Evolutionary conservation across 1,140 invertebrate genomes (phyloP).

Genomic region (Leptinotarsa undecemlineata): DNA sequence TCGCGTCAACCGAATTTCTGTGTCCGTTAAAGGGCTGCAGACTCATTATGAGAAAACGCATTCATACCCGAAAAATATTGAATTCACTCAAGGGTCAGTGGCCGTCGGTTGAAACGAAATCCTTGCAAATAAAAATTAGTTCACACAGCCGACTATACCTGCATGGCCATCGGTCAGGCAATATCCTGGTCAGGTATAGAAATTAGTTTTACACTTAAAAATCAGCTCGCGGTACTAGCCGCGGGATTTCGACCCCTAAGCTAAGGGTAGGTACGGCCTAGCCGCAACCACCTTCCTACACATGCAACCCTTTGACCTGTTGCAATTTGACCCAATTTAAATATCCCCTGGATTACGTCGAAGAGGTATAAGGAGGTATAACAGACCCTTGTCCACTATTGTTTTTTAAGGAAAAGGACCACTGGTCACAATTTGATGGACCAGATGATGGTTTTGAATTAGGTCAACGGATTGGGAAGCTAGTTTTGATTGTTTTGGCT

Average conservation of each 20-base stretch:
- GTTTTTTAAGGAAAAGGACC: conserved; percentile 13
- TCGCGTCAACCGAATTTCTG: too few relatives aligned
- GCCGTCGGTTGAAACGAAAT: conserved; percentile 19
- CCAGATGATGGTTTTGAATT: conserved; percentile 18
- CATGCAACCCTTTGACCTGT: conserved; percentile 27
- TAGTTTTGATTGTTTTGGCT: not conserved
- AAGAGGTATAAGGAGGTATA: conserved; percentile 15
- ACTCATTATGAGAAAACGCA: not conserved
- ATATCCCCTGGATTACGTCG: conserved; percentile 18
- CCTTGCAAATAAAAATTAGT: conserved; percentile 31
- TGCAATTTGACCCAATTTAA: conserved; percentile 33
- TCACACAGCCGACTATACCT: conserved; percentile 9
- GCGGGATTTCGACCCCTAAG: not conserved
- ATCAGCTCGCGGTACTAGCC: not conserved
- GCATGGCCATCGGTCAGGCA: not conserved
- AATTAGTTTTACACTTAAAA: not conserved
- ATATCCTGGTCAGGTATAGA: not conserved
- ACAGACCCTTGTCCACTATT: conserved; percentile 20
- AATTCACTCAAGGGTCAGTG: conserved; percentile 15
- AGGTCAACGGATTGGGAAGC: conserved; percentile 22
- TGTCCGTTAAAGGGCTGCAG: too few relatives aligned
- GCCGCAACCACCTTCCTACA: conserved; percentile 17
- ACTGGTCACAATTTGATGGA: conserved; percentile 25
- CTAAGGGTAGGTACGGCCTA: not conserved
- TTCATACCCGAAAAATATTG: not conserved